Conservation (phyloP, 2,888 invertebrate genomes). For the Caenorhabditis macrosperma region DNA sequence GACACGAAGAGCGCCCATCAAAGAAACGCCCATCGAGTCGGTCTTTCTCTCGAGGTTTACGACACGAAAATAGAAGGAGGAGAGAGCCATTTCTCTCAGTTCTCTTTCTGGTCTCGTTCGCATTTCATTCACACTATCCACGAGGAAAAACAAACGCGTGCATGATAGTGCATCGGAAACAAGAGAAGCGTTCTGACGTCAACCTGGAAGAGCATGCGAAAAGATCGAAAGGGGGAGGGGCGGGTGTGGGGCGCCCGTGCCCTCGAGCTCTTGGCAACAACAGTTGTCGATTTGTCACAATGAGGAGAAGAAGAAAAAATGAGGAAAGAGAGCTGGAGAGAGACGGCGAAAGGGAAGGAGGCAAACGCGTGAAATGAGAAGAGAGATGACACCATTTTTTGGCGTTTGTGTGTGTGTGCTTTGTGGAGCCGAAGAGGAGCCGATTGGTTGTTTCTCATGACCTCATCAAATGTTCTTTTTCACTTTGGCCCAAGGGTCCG, state of each 20-base stretch:
- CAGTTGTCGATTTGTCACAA: constrained; percentile 47
- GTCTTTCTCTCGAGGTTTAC: neutral
- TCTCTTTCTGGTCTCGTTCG: neutral
- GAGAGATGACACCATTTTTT: constrained; percentile 41
- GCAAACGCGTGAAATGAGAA: no score
- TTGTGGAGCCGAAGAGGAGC: neutral
- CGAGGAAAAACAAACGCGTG: constrained; percentile 4
- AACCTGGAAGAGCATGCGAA: neutral
- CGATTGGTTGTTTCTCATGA: constrained; percentile 31
- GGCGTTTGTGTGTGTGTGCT: neutral
- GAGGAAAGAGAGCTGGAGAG: constrained; percentile 8
- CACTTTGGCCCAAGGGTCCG: constrained; percentile 10
- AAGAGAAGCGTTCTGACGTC: constrained; percentile 1
- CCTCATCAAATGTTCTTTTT: constrained; percentile 47
- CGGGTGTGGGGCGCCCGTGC: constrained; percentile 39
- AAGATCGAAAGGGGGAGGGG: neutral
- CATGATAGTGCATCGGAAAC: constrained; percentile 28
- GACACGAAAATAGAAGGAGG: neutral
- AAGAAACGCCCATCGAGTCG: neutral
- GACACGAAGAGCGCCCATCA: neutral
- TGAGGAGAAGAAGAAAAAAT: constrained; percentile 22
- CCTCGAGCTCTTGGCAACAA: constrained; percentile 36
- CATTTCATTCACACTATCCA: neutral
- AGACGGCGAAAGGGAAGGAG: no score
- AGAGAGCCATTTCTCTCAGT: no score